phyloP scores from a whole-genome alignment of 2,113 vertebrate species.

The Leiothrix lutea region DNA sequence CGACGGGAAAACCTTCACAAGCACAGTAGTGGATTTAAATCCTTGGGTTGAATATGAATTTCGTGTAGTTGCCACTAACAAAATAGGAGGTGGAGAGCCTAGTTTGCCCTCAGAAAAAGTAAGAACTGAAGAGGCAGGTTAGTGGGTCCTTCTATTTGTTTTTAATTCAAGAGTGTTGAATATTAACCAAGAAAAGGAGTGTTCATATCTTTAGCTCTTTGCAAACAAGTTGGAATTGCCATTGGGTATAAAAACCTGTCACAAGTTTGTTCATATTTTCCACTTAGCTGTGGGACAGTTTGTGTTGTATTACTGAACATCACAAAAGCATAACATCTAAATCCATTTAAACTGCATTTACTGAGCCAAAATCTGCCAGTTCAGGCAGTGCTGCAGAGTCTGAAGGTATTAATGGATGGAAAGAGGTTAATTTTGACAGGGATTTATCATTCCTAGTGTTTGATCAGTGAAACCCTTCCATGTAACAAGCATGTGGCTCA shows the following conservation, averaged over 20 bases:
- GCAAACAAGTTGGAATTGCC: background rate
- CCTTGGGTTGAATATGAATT: constrained; percentile 99
- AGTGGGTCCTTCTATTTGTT: constrained; percentile 75
- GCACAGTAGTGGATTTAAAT: constrained; percentile 90
- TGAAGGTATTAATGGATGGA: background rate
- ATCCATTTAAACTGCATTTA: background rate
- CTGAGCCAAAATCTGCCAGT: background rate
- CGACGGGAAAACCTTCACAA: constrained; percentile 85
- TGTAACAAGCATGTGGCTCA: background rate
- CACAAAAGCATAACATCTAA: background rate
- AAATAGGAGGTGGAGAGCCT: constrained; percentile 90
- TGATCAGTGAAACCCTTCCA: background rate
- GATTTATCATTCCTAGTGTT: background rate
- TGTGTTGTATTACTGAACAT: background rate
- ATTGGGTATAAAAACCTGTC: background rate
- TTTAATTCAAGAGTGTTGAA: constrained; percentile 1
- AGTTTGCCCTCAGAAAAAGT: constrained; percentile 91
- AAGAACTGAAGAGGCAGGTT: constrained; percentile 94
- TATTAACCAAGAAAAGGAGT: background rate
- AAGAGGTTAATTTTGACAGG: background rate
- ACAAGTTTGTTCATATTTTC: background rate
- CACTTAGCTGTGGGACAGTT: background rate
- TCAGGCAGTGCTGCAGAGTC: background rate
- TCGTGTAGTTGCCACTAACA: constrained; percentile 90
- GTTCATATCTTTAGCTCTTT: background rate